Base-by-base conservation (phyloP, 2,888 invertebrate genomes). In the Lochmaea capreae region DNA sequence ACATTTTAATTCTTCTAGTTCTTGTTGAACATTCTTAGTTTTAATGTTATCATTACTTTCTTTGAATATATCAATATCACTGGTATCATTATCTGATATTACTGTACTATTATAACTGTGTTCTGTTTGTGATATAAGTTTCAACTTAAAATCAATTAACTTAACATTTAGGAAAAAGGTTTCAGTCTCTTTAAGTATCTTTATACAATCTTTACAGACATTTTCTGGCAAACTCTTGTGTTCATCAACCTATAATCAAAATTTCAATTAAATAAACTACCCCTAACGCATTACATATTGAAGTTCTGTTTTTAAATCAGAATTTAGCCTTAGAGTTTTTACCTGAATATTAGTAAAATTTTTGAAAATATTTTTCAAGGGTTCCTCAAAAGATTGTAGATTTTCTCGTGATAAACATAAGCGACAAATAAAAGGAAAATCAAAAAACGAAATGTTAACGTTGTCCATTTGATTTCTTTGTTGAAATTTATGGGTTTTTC, bases 361-460 rank as follows among this genome's bases (percentile, higher is more conserved):
- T 39, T 11, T 62, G 59, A 70, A 70, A 33, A 66, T 43, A 46
- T 18, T 10, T 42, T 59, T 22, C 26, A 66, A 8, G 8, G 14
- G 18, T 33, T 65, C 61, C 61, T 67, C 66, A 39, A 70, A 66
- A 43, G 61, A 43, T 54, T 66, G 52, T 39, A 73, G 42, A 54
- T 66, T 42, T 57, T 70, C 69, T 61, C 57, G 65, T 11, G 66
- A 16, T 63, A 70, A 43, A 42, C 73, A 73, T 54, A 73, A 52
- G 3, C 73, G 63, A 52, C 73, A 73, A 61, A 73, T 52, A 62
- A 54, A 61, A 16, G 65, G 59, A 73, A 70, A 73, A 42, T 73
- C 68, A 9, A 18, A 65, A 0, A 46, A 22, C 8, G 72, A 42
- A 18, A 54, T 54, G 9, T 54, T 43, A 42, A n/a, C 5, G 39